Conservation (phyloP, 2,888 invertebrate species). For the Acanthacorydalis orientalis region DNA sequence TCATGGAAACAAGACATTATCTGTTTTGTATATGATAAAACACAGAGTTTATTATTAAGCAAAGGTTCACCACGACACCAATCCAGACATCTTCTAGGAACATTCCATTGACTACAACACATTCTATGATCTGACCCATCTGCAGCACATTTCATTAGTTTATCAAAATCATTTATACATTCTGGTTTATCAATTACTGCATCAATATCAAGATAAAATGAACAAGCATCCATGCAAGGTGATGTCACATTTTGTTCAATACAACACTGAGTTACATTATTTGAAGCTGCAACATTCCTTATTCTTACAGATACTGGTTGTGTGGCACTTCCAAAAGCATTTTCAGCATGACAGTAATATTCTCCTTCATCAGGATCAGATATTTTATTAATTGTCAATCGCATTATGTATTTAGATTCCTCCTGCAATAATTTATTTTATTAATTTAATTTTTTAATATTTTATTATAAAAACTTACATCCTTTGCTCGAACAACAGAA, state of each 20-base stretch:
- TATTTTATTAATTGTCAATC: constrained; percentile 54
- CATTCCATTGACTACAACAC: constrained; percentile 66
- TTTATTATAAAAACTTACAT: constrained; percentile 24
- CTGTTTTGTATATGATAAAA: constrained; percentile 50
- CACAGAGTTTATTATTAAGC: constrained; percentile 44
- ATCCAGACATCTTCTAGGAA: constrained; percentile 65
- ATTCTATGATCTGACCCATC: constrained; percentile 67
- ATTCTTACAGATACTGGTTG: constrained; percentile 57
- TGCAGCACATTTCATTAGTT: constrained; percentile 71
- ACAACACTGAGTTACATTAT: constrained; percentile 69
- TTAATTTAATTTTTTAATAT: neutral
- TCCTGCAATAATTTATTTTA: constrained; percentile 24
- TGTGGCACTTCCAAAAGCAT: constrained; percentile 58
- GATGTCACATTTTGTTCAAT: constrained; percentile 61
- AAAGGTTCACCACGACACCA: constrained; percentile 69
- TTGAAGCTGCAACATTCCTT: constrained; percentile 40
- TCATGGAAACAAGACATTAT: constrained; percentile 73
- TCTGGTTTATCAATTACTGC: constrained; percentile 64
- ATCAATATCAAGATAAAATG: constrained; percentile 68
- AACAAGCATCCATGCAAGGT: constrained; percentile 67
- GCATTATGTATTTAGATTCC: constrained; percentile 54
- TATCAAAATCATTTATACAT: constrained; percentile 69
- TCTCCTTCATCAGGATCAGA: constrained; percentile 56
- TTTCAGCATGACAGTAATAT: constrained; percentile 74
- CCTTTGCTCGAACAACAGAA: constrained; percentile 36